These are phyloP conservation scores for Argyresthia goedartella DNA, from an alignment of 2,888 invertebrate genomes.

Conservation along the genomic window DNA sequence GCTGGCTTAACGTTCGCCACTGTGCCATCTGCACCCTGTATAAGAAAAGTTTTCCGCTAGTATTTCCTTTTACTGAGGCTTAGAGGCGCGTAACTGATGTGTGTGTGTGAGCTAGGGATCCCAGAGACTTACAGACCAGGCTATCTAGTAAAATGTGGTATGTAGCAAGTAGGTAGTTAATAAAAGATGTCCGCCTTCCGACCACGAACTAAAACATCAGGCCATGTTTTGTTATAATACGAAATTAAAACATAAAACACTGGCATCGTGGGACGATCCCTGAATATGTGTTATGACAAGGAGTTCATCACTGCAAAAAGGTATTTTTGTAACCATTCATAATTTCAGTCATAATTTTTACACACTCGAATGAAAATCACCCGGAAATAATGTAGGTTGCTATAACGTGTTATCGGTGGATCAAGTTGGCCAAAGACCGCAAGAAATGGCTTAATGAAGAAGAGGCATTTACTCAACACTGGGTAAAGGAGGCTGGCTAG, in stretches of 20 bases:
- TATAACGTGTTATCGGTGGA: background rate
- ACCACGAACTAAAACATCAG: background rate
- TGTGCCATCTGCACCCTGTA: too few species aligned
- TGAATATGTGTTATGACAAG: conserved; percentile 7
- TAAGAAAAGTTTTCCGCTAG: too few species aligned
- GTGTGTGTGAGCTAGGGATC: too few species aligned
- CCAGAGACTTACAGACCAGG: too few species aligned
- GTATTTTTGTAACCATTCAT: conserved; percentile 1
- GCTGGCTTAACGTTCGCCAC: too few species aligned
- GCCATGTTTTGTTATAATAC: background rate
- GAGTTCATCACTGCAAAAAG: background rate
- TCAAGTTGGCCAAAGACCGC: background rate
- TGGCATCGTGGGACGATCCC: conserved; percentile 17
- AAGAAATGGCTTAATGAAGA: too few species aligned
- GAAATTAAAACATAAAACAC: conserved; percentile 16
- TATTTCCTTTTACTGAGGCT: too few species aligned
- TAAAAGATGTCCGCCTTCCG: background rate
- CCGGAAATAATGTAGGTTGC: background rate
- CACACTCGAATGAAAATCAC: background rate
- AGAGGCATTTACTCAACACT: too few species aligned
- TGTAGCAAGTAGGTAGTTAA: too few species aligned
- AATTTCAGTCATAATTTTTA: background rate
- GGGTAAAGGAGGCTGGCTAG: too few species aligned
- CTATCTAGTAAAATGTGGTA: too few species aligned
- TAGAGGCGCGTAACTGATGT: too few species aligned